Percentiles rank a stretch among this genome's conserved stretches.
These are phyloP conservation scores for Tetramorium simillimum DNA, from an alignment of 1,140 invertebrate genomes.

Conservation along the genomic window DNA sequence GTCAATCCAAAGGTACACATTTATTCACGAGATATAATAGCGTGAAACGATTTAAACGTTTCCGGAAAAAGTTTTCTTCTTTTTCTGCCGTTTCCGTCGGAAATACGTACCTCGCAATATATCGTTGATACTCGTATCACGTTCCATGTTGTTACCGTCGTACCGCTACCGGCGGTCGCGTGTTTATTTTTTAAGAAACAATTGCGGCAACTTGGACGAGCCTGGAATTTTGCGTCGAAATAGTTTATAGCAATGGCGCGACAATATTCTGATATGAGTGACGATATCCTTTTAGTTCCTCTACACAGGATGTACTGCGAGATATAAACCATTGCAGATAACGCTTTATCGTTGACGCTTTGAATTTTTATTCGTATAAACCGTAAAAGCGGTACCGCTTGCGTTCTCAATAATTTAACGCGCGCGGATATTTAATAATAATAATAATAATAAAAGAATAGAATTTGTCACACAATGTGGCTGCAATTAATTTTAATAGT, in stretches of 20 bases:
- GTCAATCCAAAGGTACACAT: neutral
- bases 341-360: conserved; percentile 35
- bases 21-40: neutral
- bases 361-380: neutral
- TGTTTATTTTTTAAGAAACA: neutral
- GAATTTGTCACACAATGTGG: too few relatives aligned
- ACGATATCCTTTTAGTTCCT: neutral
- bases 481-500: too few relatives aligned
- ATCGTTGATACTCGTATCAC: conserved; percentile 42
- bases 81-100: too few relatives aligned
- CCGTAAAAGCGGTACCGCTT: neutral
- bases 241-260: neutral
- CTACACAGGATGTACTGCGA: conserved; percentile 26
- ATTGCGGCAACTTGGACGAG: neutral
- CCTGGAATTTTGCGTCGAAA: neutral
- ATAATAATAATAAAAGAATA: too few relatives aligned
- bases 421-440: too few relatives aligned
- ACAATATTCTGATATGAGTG: neutral
- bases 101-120: conserved; percentile 65
- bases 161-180: too few relatives aligned
- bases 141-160: conserved; percentile 46
- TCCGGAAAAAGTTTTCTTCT: neutral
- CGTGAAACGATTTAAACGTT: neutral
- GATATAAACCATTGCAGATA: conserved; percentile 30
- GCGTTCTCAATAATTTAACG: too few relatives aligned